Base-by-base conservation (phyloP, 2,888 invertebrate genomes). In the Ophion obscuratus region DNA sequence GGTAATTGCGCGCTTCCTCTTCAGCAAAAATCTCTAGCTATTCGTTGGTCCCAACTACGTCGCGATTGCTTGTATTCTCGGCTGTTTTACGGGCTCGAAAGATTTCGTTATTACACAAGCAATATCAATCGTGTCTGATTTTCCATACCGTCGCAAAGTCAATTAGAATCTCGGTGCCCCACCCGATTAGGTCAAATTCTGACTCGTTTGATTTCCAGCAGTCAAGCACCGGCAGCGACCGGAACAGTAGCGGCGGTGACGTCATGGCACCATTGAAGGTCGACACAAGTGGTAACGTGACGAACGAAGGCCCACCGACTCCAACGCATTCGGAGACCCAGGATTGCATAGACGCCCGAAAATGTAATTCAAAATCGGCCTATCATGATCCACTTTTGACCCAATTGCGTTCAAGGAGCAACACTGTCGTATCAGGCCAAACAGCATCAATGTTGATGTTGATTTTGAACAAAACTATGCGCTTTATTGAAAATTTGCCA, bases 301-400 rank as follows among this genome's bases (percentile, higher is more conserved):
- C 93, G 78, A 92, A 92, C 88, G 96, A 96, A 88, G 96, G 96
- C 75, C 96, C 97, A 89, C 97, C 97, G 71, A 97, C 97, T 88
- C 97, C 97, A n/a, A 97, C 97, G 89, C 97, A 97, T 94, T 97
- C 97, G 89, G 96, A 97, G 95, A 96, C 95, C 93, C 96, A 96
- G 91, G 96, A 96, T 93, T 95, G 95, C 92, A 94, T 95, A 84
- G 95, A 96, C 90, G 95, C 95, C 89, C 95, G 96, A 91, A 96
- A 96, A 95, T 94, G 96, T 97, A 94, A 95, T 95, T 85, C 17
- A 68, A 57, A 27, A 75, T 11, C 27, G 59, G 9, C 3, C 7
- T 7, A 9, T n/a, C 36, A 2, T 0, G n/a, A 3, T 9, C n/a
- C 4, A n/a, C n/a, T 53, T 53, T 53, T 53, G 3, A 17, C 17